These are phyloP conservation scores for Catocala nupta DNA, from an alignment of 2,888 invertebrate species.

Conservation along the genomic window DNA sequence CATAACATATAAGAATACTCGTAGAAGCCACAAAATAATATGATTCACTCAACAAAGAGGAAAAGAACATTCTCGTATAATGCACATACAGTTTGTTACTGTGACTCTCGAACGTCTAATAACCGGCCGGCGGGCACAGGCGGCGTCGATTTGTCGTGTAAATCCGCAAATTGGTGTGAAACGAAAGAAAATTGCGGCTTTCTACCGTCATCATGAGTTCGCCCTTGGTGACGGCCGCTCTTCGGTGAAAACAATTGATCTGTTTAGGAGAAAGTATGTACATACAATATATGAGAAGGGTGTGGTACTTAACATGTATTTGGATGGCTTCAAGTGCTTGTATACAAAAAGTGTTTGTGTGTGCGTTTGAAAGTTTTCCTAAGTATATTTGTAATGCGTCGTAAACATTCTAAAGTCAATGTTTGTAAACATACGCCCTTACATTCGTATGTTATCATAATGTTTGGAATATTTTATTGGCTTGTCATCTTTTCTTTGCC, in stretches of 20 bases:
- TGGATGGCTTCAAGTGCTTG: background rate
- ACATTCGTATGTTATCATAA: too few relatives aligned
- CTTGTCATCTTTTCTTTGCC: too few relatives aligned
- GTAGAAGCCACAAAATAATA: too few relatives aligned
- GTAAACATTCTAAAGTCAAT: too few relatives aligned
- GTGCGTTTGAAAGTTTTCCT: background rate
- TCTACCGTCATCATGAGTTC: constrained; percentile 45
- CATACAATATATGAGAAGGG: constrained; percentile 13
- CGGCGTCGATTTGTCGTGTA: constrained; percentile 65
- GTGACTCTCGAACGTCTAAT: constrained; percentile 10
- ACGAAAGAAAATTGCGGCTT: constrained; percentile 60
- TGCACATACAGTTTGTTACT: constrained; percentile 8
- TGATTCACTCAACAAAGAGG: background rate
- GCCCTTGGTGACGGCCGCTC: constrained; percentile 51
- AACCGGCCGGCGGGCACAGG: constrained; percentile 46
- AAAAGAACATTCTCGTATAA: background rate
- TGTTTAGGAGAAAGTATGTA: constrained; percentile 67
- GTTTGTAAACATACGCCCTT: too few relatives aligned
- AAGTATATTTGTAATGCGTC: too few relatives aligned
- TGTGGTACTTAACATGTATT: constrained; percentile 3
- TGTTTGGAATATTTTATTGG: too few relatives aligned
- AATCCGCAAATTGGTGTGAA: constrained; percentile 74
- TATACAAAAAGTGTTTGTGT: background rate
- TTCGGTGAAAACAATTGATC: constrained; percentile 69
- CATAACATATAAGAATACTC: too few relatives aligned